Base-by-base conservation (phyloP, 2,113 vertebrate species). In the Scomber colias region DNA sequence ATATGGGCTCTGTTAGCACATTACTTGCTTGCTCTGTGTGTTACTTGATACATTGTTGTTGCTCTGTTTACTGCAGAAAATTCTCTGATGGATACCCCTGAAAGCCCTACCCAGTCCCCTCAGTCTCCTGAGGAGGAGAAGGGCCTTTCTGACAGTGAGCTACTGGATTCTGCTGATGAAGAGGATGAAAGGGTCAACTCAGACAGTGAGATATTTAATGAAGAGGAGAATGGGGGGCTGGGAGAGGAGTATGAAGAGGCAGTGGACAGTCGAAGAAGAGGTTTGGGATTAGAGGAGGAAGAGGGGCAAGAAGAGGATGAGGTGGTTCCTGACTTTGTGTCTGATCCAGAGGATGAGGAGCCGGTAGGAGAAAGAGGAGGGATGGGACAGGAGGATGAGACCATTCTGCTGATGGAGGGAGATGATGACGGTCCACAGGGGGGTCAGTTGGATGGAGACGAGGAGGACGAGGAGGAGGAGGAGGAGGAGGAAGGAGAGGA, bases 61-160 rank as follows among this genome's bases (percentile, higher is more conserved):
- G 80, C 46, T 66, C 31, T 86, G 0, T 77, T 79, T 80, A 11
- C 63, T 83, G 24, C 46, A 91, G 93, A 92, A 88, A 80, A 77
- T 69, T 89, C 80, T 87, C 67, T 84, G 84, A 99, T 99, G 98
- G 98, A 98, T 83, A 96, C 97, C 82, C 94, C 97, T 53, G 95
- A 98, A 94, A 98, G 97, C 95, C 97, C 97, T 77, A 96, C 94
- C 80, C 95, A 94, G 92, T 96, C 96, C 81, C 96, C 96, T 84
- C 95, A 92, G 91, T 98, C 97, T 82, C 97, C 96, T 0, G 94
- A 93, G 74, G 96, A 96, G 68, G 96, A 96, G 69, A 93, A 87
- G 81, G 93, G 85, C 51, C 50, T 93, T 56, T 94, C 94, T 6
- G 94, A 94, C 90, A 93, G 81, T 45, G 94, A 94, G 61, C 79